Evolutionary conservation across 2,113 vertebrate species (phyloP).

Genomic region (Leptosomus discolor): DNA sequence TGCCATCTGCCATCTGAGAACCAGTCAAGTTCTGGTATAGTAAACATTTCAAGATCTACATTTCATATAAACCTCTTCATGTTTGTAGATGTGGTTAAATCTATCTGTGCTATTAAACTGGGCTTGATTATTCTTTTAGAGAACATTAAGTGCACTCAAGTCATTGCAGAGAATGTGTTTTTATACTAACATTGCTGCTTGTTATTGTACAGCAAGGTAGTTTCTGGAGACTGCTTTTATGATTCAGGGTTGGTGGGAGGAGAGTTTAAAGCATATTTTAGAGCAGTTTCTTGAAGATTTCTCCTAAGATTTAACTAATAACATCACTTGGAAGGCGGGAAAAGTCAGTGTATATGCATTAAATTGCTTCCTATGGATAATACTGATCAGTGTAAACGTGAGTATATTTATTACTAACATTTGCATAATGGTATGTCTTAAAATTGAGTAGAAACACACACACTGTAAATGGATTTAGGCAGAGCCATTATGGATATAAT

Average conservation of each 20-base stretch:
- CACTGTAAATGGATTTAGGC: not conserved
- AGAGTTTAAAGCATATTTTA: slow-evolving; percentile 13
- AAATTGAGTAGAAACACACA: not conserved
- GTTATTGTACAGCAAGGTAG: not conserved
- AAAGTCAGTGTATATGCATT: not conserved
- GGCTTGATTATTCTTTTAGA: not conserved
- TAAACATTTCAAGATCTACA: slow-evolving; percentile 75
- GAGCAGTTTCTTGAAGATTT: not conserved
- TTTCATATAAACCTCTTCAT: slow-evolving; percentile 68
- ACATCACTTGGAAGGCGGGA: not conserved
- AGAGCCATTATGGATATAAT: not conserved
- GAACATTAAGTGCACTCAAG: slow-evolving; percentile 15
- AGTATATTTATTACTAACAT: not conserved
- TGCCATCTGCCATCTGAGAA: slow-evolving; percentile 76
- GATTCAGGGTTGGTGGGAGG: slow-evolving; percentile 16
- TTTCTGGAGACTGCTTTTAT: slow-evolving; percentile 15
- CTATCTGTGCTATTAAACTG: slow-evolving; percentile 32
- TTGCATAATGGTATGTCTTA: not conserved
- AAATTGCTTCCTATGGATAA: not conserved
- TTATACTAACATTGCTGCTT: not conserved
- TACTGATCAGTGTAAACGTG: not conserved
- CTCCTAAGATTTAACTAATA: not conserved
- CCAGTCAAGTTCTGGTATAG: slow-evolving; percentile 75
- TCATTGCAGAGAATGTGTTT: slow-evolving; percentile 14
- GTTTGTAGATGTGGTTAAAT: slow-evolving; percentile 44